A percentile compares a stretch with the other conserved stretches of the same genome.
Conservation (phyloP, 1,140 invertebrate genomes). For the Mycetomoellerius zeteki region DNA sequence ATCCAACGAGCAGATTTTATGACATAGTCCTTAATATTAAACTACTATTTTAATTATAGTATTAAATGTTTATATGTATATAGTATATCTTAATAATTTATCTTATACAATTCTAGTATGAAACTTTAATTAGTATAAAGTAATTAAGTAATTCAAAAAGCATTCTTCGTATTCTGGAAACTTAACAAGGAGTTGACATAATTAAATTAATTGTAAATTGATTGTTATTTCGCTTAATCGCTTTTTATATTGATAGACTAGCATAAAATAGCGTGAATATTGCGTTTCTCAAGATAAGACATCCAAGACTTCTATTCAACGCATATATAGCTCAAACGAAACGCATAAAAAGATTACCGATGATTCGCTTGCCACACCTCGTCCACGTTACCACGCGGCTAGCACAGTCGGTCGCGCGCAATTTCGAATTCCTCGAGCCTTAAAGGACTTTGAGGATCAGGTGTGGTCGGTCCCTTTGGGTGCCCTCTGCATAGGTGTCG, state of each 20-base stretch:
- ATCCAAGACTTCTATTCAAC: background rate
- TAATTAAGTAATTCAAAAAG: too few relatives aligned
- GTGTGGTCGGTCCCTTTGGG: constrained; percentile 81
- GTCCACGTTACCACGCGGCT: background rate
- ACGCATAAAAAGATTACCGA: constrained; percentile 38
- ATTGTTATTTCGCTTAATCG: background rate
- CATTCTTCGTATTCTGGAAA: background rate
- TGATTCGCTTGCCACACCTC: constrained; percentile 28
- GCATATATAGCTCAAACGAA: background rate
- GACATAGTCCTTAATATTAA: background rate
- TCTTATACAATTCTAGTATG: too few relatives aligned
- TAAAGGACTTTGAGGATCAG: constrained; percentile 76
- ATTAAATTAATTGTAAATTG: background rate
- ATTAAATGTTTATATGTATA: too few relatives aligned
- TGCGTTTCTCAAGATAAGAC: background rate
- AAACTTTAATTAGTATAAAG: too few relatives aligned
- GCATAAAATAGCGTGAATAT: constrained; percentile 2
- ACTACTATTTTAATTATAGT: too few relatives aligned
- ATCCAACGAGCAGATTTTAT: background rate
- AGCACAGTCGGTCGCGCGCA: constrained; percentile 50
- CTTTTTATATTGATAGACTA: background rate
- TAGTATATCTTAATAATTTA: too few relatives aligned
- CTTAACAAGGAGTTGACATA: background rate
- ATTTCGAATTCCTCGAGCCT: constrained; percentile 78
- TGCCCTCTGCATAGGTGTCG: constrained; percentile 74